Evolutionary conservation across 2,888 invertebrate species (phyloP).

Genomic region (Polydrusus pterygomalis): DNA sequence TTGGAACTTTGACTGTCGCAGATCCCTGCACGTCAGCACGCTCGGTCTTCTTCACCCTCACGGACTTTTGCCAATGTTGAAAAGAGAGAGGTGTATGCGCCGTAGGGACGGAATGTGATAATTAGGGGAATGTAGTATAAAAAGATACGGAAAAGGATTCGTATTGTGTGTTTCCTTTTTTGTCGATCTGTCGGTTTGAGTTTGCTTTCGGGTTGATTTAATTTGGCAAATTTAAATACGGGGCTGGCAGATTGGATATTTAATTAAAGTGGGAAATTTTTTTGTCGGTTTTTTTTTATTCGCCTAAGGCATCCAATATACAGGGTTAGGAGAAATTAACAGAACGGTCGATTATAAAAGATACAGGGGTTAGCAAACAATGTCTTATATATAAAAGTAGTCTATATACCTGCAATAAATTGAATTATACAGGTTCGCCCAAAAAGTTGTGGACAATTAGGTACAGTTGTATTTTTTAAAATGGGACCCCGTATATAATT

Average conservation of each 20-base stretch:
- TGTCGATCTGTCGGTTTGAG: slow-evolving; percentile 58
- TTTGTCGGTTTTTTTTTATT: neutral
- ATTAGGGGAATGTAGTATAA: slow-evolving; percentile 32
- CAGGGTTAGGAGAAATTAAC: too few species aligned
- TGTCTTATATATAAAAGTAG: too few species aligned
- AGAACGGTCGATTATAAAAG: too few species aligned
- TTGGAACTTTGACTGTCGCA: slow-evolving; percentile 67
- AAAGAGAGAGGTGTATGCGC: slow-evolving; percentile 15
- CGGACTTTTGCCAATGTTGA: neutral
- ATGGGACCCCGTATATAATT: too few species aligned
- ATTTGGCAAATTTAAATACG: slow-evolving; percentile 59
- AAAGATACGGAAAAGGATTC: slow-evolving; percentile 58
- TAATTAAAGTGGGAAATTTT: slow-evolving; percentile 28
- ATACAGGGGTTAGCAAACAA: too few species aligned
- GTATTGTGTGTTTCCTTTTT: slow-evolving; percentile 55
- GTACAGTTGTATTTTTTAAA: too few species aligned
- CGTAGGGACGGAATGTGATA: slow-evolving; percentile 35
- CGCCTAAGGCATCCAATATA: too few species aligned
- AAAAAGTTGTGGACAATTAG: too few species aligned
- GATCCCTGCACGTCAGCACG: neutral
- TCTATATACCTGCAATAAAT: neutral
- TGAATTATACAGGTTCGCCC: too few species aligned
- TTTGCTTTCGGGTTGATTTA: slow-evolving; percentile 59
- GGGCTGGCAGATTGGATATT: slow-evolving; percentile 52
- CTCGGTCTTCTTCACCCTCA: slow-evolving; percentile 1